phyloP scores from a whole-genome alignment of 2,113 vertebrate species.

The Daubentonia madagascariensis region DNA sequence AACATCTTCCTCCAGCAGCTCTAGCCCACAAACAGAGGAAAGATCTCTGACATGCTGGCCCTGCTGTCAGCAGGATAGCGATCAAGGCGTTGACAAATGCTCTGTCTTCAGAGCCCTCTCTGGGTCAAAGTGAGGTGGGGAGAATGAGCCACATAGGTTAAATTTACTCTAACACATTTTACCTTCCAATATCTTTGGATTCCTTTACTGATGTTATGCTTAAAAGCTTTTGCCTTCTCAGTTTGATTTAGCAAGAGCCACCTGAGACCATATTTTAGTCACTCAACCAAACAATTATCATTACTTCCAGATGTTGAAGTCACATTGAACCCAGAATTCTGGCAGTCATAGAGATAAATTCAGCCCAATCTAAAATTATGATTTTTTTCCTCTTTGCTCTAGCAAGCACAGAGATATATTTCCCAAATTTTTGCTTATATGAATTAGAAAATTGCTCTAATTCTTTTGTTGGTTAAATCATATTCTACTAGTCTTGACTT shows the following conservation, averaged over 20 bases:
- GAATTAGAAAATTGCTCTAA: neutral
- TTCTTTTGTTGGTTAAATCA: neutral
- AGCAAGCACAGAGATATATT: neutral
- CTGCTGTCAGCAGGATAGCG: neutral
- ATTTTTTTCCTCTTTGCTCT: neutral
- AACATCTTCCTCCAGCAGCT: neutral
- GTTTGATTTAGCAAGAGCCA: constrained; percentile 6
- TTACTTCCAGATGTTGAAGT: constrained; percentile 3
- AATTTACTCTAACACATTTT: neutral
- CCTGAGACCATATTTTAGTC: neutral
- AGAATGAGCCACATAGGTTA: neutral
- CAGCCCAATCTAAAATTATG: neutral
- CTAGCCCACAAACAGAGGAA: neutral
- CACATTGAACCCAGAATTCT: neutral
- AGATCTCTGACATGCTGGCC: neutral
- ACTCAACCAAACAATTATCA: constrained; percentile 2
- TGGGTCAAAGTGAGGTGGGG: neutral
- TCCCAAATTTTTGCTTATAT: neutral
- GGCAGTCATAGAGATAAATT: neutral
- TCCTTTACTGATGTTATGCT: neutral
- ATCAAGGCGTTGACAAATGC: neutral
- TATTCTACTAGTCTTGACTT: neutral
- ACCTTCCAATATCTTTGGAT: neutral
- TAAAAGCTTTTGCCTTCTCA: neutral
- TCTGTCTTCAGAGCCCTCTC: neutral